Evolutionary conservation across 1,140 invertebrate genomes (phyloP).

Genomic region (Pissodes strobi): DNA sequence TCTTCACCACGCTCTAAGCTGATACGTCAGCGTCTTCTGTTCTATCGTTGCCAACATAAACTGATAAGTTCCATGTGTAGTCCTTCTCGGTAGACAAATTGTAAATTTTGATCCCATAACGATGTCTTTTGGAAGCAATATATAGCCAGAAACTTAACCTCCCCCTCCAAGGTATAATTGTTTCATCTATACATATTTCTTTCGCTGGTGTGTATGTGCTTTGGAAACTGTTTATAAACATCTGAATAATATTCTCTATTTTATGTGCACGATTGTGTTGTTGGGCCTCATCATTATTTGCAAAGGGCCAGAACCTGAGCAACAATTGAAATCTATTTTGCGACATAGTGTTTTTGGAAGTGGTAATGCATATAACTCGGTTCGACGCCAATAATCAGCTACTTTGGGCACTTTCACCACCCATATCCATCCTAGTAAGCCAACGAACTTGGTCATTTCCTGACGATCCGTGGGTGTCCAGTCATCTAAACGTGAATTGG

Average conservation of each 20-base stretch:
- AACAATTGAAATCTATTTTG: constrained; percentile 24
- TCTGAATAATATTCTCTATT: constrained; percentile 7
- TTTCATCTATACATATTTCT: constrained; percentile 47
- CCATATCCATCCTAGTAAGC: constrained; percentile 22
- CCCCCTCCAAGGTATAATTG: constrained; percentile 49
- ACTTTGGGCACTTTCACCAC: constrained; percentile 20
- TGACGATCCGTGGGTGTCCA: constrained; percentile 8
- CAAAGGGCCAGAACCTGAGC: constrained; percentile 28
- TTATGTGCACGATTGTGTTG: constrained; percentile 8
- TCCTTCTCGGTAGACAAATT: constrained; percentile 43
- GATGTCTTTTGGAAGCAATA: constrained; percentile 44
- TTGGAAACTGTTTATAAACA: constrained; percentile 31
- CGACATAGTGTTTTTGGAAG: constrained; percentile 20
- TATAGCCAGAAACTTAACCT: constrained; percentile 49
- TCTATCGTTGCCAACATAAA: constrained; percentile 35
- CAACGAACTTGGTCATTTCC: constrained; percentile 27
- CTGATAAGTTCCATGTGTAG: constrained; percentile 40
- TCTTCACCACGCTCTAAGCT: constrained; percentile 19
- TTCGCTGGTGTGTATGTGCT: constrained; percentile 38
- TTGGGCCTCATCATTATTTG: constrained; percentile 10
- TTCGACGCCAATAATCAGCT: constrained; percentile 19
- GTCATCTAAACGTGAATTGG: constrained; percentile 11
- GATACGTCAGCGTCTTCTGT: not conserved
- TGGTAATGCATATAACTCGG: constrained; percentile 1
- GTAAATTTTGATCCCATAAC: constrained; percentile 49